These are phyloP conservation scores for Oryzias curvinotus DNA, from an alignment of 2,113 vertebrate genomes.

Conservation along the genomic window DNA sequence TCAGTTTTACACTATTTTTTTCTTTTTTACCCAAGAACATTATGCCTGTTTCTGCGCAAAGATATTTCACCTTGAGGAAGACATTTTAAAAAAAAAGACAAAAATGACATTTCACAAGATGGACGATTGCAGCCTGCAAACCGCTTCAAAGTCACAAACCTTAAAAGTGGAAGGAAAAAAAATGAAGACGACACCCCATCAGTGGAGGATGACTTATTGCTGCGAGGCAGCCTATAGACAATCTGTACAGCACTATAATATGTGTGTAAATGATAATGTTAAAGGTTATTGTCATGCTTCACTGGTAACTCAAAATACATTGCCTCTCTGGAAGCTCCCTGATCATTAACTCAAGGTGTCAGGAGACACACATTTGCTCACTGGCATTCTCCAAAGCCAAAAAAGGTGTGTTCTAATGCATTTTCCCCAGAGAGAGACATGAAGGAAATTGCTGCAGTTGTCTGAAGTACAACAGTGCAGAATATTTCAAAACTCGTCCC, in stretches of 20 bases:
- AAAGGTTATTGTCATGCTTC: conserved; percentile 78
- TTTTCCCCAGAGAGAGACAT: conserved; percentile 16
- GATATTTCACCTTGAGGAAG: conserved; percentile 68
- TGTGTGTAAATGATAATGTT: conserved; percentile 73
- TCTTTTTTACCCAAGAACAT: conserved; percentile 55
- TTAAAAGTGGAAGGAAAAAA: conserved; percentile 36
- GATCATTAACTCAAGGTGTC: conserved; percentile 78
- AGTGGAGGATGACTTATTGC: conserved; percentile 67
- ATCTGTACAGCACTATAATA: conserved; percentile 67
- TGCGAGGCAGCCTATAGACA: conserved; percentile 62
- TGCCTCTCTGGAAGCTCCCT: conserved; percentile 57
- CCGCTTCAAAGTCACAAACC: conserved; percentile 65
- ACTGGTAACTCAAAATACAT: conserved; percentile 61
- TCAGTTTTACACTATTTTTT: conserved; percentile 17
- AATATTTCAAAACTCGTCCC: conserved; percentile 26
- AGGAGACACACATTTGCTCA: conserved; percentile 59
- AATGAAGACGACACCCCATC: conserved; percentile 52
- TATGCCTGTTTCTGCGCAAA: conserved; percentile 37
- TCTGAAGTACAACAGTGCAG: conserved; percentile 31
- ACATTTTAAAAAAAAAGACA: conserved; percentile 39
- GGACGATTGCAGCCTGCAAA: conserved; percentile 58
- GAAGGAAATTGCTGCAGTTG: conserved; percentile 25
- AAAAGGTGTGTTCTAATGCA: conserved; percentile 42
- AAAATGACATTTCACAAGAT: conserved; percentile 67
- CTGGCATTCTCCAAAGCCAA: conserved; percentile 67